Evolutionary conservation across 2,113 vertebrate species (phyloP).

Genomic region (Marcusenius ussheri): DNA sequence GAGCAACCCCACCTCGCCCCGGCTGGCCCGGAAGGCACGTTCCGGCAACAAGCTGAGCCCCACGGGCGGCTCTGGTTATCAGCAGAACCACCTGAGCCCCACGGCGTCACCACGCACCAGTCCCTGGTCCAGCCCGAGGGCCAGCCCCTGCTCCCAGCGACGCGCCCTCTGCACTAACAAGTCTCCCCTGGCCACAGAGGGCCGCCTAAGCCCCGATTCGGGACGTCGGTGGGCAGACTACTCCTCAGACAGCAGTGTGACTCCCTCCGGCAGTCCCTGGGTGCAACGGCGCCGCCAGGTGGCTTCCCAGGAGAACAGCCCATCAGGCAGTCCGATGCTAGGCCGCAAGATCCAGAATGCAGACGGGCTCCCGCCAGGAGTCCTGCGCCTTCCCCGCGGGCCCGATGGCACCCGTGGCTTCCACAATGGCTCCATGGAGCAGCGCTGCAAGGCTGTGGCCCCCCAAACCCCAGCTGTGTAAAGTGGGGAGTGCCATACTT

Average conservation of each 20-base stretch:
- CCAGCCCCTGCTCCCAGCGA: conserved; percentile 74
- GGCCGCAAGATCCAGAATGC: conserved; percentile 77
- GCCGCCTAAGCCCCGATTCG: conserved; percentile 58
- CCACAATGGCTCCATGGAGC: conserved; percentile 54
- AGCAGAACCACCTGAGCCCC: conserved; percentile 80
- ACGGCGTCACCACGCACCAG: conserved; percentile 81
- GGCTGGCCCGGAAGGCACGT: conserved; percentile 65
- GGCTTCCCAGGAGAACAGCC: conserved; percentile 78
- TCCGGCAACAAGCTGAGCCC: conserved; percentile 74
- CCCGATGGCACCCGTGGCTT: conserved; percentile 90
- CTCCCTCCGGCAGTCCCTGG: conserved; percentile 92
- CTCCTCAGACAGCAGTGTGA: conserved; percentile 88
- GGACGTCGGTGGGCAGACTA: conserved; percentile 78
- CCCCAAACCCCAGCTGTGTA: conserved; percentile 54
- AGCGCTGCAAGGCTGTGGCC: conserved; percentile 60
- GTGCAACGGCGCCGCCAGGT: conserved; percentile 84
- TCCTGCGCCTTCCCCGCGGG: conserved; percentile 78
- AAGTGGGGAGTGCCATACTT: not conserved
- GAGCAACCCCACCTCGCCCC: conserved; percentile 80
- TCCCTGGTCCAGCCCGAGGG: conserved; percentile 81
- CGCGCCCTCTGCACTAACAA: conserved; percentile 65
- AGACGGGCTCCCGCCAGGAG: conserved; percentile 77
- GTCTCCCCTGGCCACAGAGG: conserved; percentile 73
- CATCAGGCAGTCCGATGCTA: conserved; percentile 74
- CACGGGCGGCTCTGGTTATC: conserved; percentile 49